Percentiles rank a stretch among this genome's conserved stretches.
phyloP scores from a whole-genome alignment of 1,140 invertebrate genomes.

The Mactra quadrangularis region DNA sequence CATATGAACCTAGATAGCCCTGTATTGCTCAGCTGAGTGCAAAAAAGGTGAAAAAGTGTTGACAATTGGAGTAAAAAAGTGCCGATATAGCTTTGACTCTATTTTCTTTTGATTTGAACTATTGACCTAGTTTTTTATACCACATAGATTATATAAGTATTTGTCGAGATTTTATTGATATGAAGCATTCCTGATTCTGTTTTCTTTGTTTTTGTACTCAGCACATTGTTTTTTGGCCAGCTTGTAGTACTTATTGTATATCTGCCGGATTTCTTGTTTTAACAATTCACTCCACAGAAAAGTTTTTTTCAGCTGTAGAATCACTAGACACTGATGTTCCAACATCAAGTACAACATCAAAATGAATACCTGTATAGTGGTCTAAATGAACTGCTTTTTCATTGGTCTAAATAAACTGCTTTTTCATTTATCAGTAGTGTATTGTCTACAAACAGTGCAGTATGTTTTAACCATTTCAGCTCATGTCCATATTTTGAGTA shows the following conservation, averaged over 20 bases:
- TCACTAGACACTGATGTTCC: not conserved
- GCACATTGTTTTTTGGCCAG: not conserved
- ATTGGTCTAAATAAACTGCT: constrained; percentile 39
- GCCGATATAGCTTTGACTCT: no score
- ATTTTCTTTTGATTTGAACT: no score
- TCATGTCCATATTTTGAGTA: constrained; percentile 36
- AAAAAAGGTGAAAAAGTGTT: no score
- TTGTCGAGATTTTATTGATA: no score
- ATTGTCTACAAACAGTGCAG: constrained; percentile 15
- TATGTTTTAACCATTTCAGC: constrained; percentile 41
- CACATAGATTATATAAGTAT: no score
- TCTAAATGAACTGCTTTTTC: no score
- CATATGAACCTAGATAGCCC: no score
- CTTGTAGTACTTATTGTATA: not conserved
- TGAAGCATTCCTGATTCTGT: constrained; percentile 1
- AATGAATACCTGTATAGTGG: constrained; percentile 12
- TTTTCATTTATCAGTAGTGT: not conserved
- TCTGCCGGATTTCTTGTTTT: not conserved
- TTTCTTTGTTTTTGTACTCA: not conserved
- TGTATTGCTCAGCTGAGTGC: no score
- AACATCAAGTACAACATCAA: constrained; percentile 44
- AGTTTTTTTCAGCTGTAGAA: not conserved
- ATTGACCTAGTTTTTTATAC: no score
- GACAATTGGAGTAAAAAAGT: no score
- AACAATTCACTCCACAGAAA: constrained; percentile 40